Evolutionary conservation across 1,140 invertebrate species (phyloP).

Genomic region (Diorhabda sublineata): DNA sequence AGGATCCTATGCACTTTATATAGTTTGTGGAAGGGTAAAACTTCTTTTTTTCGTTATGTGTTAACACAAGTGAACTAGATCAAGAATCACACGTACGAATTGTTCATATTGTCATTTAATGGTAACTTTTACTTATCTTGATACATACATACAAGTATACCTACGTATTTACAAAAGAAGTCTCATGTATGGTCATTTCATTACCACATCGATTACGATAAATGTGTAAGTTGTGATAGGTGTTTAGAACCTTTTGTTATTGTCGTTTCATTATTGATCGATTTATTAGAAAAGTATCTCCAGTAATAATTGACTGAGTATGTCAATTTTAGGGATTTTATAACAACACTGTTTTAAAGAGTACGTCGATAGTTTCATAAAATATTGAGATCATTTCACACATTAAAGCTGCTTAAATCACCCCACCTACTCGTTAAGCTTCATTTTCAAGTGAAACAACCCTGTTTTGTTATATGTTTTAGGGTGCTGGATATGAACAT

Average conservation of each 20-base stretch:
- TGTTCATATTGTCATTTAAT: slow-evolving; percentile 9
- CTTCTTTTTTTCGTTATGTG: slow-evolving; percentile 24
- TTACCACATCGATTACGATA: not conserved
- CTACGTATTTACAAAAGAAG: not conserved
- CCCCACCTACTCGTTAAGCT: too few relatives aligned
- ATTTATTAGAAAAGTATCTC: too few relatives aligned
- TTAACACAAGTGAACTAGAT: slow-evolving; percentile 25
- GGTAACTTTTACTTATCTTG: slow-evolving; percentile 4
- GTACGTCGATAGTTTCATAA: too few relatives aligned
- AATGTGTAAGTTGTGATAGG: not conserved
- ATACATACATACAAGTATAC: not conserved
- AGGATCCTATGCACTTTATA: slow-evolving; percentile 14
- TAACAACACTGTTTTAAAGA: too few relatives aligned
- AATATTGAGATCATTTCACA: too few relatives aligned
- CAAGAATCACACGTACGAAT: slow-evolving; percentile 15
- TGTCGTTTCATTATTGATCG: not conserved
- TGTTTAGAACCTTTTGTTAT: not conserved
- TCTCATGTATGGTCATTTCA: not conserved
- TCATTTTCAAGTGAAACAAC: too few relatives aligned
- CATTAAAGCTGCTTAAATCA: too few relatives aligned
- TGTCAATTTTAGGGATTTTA: too few relatives aligned
- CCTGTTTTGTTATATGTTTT: too few relatives aligned
- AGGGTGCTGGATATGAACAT: too few relatives aligned
- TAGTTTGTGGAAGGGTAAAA: slow-evolving; percentile 26
- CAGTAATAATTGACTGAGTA: too few relatives aligned